These are phyloP conservation scores for Tyrannus savana DNA, from an alignment of 2,113 vertebrate genomes.

Conservation along the genomic window DNA sequence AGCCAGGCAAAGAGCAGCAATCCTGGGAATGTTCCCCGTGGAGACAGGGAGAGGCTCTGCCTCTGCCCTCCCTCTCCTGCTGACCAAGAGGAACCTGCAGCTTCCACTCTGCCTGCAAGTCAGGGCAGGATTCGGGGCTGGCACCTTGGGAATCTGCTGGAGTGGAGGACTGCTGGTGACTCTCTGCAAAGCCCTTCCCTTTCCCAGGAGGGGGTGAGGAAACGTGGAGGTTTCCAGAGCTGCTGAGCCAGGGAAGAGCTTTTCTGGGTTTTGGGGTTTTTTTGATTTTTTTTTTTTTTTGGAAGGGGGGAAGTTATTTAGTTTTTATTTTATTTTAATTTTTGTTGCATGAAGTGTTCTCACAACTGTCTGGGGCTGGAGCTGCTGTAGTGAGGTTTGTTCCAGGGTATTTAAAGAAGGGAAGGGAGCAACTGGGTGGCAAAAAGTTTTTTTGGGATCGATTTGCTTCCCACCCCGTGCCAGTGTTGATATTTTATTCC, in stretches of 20 bases:
- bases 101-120: background rate
- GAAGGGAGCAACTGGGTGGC: background rate
- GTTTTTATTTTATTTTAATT: background rate
- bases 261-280: background rate
- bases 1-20: background rate
- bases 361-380: background rate
- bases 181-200: background rate
- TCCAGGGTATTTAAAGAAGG: background rate
- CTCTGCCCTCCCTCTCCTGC: background rate
- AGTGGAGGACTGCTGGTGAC: background rate
- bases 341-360: background rate
- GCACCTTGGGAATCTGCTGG: background rate
- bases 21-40: background rate
- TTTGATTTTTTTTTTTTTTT: background rate
- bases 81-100: background rate
- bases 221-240: background rate
- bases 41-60: background rate
- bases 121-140: background rate
- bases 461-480: background rate
- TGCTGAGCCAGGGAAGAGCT: background rate
- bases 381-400: background rate
- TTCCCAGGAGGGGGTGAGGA: background rate
- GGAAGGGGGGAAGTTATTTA: background rate
- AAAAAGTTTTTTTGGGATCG: background rate
- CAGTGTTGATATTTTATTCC: background rate